Evolutionary conservation across 2,888 invertebrate genomes (phyloP), one percentile per base, ranked within the genome.

Genomic region (Copidosoma aretas): DNA sequence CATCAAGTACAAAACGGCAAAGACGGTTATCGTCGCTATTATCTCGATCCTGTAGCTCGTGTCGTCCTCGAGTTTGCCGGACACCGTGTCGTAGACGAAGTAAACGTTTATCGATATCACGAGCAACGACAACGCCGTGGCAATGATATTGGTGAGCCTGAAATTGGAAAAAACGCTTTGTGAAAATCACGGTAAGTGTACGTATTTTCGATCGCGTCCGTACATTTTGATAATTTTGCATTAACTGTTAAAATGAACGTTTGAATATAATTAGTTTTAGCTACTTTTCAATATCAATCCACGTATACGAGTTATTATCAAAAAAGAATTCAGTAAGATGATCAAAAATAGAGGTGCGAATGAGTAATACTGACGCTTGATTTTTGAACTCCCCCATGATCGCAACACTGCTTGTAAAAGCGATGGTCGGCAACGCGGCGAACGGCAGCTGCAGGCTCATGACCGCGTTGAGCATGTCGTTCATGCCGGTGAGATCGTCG

Each of bases 381-480:
- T 93, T 94, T 43, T 87, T 89, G 82, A 95, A 95, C 76, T 92
- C 91, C 46, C 92, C 92, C 95, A 95, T 95, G 57, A 95, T 90
- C 57, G 88, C 85, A 3, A 84, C 82, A 75, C 91, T 91, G 66
- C 93, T 92, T 0, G 95, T 94, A 79, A 95, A 94, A 0, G 94
- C 93, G 67, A 95, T 90, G 1, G 93, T 91, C 10, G 95, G 95
- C 70, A 95, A 87, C 3, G 92, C 89, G 1, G 95, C 95, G 81
- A 95, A 95, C 0, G 95, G 95, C 73, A 95, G 84, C 81, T 94
- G 94, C 25, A 95, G 84, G 74, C 92, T 91, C 93, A 94, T 94
- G 15, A 95, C 88, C 0, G 93, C 93, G 83, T 95, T 95, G 51
- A 95, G 84, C 46, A 91, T 85, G 80, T 95, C 94, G 82, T 95